phyloP scores from a whole-genome alignment of 2,113 vertebrate species.

The Sialia sialis region DNA sequence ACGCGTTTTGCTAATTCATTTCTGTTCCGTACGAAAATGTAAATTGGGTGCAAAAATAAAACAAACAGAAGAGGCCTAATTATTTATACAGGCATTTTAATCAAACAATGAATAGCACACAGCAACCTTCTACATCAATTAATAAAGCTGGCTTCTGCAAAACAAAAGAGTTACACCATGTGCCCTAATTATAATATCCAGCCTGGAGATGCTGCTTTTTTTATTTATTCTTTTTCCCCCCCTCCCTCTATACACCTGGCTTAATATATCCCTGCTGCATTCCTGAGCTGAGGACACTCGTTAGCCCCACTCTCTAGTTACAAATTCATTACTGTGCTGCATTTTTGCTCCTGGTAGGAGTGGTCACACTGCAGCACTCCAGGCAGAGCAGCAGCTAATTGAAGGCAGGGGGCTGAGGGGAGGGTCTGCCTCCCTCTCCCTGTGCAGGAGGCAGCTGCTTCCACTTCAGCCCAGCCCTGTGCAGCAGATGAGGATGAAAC shows the following conservation, averaged over 20 bases:
- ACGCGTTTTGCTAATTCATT: background rate
- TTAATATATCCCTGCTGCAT: background rate
- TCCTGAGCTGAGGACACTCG: constrained; percentile 22
- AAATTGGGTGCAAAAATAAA: constrained; percentile 54
- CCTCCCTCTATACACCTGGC: constrained; percentile 9
- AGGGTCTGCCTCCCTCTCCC: constrained; percentile 29
- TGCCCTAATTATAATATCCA: constrained; percentile 55
- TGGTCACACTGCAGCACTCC: constrained; percentile 72
- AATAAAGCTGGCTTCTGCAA: constrained; percentile 64
- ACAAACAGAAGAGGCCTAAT: constrained; percentile 62
- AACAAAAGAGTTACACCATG: constrained; percentile 60
- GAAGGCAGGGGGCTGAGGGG: constrained; percentile 55
- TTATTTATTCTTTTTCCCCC: rapidly evolving
- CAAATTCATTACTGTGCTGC: constrained; percentile 35
- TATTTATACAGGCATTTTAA: constrained; percentile 77
- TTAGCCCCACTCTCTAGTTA: constrained; percentile 18
- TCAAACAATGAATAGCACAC: constrained; percentile 71
- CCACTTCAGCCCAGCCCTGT: constrained; percentile 74
- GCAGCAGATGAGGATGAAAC: constrained; percentile 61
- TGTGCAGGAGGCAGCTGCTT: constrained; percentile 79
- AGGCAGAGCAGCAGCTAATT: constrained; percentile 75
- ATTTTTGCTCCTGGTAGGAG: constrained; percentile 58
- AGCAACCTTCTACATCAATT: constrained; percentile 73
- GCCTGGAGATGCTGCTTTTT: background rate
- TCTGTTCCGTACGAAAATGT: background rate